Evolutionary conservation across 1,140 invertebrate genomes (phyloP), one percentile per base, ranked within the genome.

Genomic region (Medauroidea extradentata): DNA sequence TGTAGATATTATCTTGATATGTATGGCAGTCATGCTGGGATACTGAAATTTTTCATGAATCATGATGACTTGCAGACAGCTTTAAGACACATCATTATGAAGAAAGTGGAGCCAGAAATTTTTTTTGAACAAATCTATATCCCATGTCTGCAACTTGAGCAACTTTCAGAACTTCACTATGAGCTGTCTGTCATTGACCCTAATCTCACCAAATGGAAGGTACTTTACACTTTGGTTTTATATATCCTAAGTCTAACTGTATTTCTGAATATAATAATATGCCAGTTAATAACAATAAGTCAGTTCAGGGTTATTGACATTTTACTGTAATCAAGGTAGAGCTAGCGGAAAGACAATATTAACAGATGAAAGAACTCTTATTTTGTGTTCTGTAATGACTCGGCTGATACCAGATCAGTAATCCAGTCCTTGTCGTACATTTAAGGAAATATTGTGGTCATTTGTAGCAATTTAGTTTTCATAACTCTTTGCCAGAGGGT

Each of bases 81-180:
- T 2, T 69, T 90, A 0, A 70, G 73, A 4, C 86, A 87, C 60
- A 82, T 85, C 43, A 71, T 83, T 19, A 79, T 84, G n/a, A 83
- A 85, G 63, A 67, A 81, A 43, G 74, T 88, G 1, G 81, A 84
- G 16, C 73, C 79, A 1, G 87, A 90, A 56, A 70, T 82, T 0
- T 90, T 90, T 65, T 83, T 87, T 1, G 85, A 88, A n/a, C 65
- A 75, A 2, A 80, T 89, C 19, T 89, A 87, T 62, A 75, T 87
- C 63, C 76, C 78, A 11, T 85, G 83, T 58, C 72, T 89, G 61
- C 83, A 80, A 63, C 79, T 74, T 21, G 85, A 86, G 1, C 74
- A 73, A n/a, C 70, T 86, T 0, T 75, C 79, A n/a, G 70, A 77
- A 25, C 64, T 90, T 18, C 74, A 87, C 16, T 78, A 81, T 19